Conservation (phyloP, 2,888 invertebrate genomes). For the Unio delphinus region DNA sequence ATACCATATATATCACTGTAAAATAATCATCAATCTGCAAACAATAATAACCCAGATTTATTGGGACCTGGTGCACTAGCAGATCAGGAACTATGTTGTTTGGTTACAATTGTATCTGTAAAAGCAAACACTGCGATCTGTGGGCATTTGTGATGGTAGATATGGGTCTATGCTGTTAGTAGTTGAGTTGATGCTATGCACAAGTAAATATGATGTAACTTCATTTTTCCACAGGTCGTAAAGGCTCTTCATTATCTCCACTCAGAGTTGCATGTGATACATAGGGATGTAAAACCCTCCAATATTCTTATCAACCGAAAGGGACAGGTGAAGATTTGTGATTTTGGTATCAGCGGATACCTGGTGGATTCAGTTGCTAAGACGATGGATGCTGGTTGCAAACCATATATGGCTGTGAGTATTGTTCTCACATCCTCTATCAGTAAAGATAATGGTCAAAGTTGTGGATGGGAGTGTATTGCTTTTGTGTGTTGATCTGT, state of each 20-base stretch:
- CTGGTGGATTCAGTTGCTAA: constrained; percentile 97
- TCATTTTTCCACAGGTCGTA: constrained; percentile 78
- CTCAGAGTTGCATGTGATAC: constrained; percentile 91
- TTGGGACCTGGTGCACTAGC: too few relatives aligned
- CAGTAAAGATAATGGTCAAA: too few relatives aligned
- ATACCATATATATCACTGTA: too few relatives aligned
- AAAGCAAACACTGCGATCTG: not conserved
- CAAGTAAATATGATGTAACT: not conserved
- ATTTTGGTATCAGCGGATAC: constrained; percentile 98
- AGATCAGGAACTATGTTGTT: too few relatives aligned
- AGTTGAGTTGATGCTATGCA: not conserved
- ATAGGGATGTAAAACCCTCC: constrained; percentile 97
- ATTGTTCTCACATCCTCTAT: not conserved
- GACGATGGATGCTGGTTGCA: constrained; percentile 97
- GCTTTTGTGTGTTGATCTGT: too few relatives aligned
- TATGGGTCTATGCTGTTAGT: too few relatives aligned
- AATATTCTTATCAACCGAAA: constrained; percentile 94
- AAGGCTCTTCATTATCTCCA: constrained; percentile 95
- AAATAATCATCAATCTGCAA: too few relatives aligned
- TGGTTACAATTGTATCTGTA: too few relatives aligned
- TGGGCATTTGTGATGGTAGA: too few relatives aligned
- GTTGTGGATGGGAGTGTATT: too few relatives aligned
- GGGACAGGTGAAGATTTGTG: constrained; percentile 98
- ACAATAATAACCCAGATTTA: too few relatives aligned
- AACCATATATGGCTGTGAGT: constrained; percentile 96